A percentile compares a stretch with the other conserved stretches of the same genome.
Conservation (phyloP, 2,113 vertebrate genomes). For the Trochalopteron elliotii region DNA sequence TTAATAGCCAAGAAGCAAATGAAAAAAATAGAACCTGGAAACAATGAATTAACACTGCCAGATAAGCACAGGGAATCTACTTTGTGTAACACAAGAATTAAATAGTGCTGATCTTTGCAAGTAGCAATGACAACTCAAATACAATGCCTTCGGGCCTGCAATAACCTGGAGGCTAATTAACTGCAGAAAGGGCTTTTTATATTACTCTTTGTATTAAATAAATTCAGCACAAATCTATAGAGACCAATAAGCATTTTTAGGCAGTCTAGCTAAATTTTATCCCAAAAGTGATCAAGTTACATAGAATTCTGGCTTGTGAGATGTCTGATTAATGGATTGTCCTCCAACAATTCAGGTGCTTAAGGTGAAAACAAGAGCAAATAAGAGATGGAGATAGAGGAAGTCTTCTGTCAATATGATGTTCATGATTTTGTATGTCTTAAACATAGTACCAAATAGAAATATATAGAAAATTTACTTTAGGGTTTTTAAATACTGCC, state of each 20-base stretch:
- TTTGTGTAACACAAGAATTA: not conserved
- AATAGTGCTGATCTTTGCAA: conserved; percentile 51
- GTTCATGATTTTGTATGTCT: not conserved
- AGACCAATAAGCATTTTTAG: conserved; percentile 42
- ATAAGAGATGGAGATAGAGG: not conserved
- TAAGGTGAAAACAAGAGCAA: not conserved
- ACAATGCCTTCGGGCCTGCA: not conserved
- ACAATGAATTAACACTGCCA: not conserved
- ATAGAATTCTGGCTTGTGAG: not conserved
- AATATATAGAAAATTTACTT: not conserved
- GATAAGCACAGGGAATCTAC: not conserved
- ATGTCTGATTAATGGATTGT: not conserved
- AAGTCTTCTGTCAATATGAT: not conserved
- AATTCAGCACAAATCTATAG: conserved; percentile 37
- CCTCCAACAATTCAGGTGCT: not conserved
- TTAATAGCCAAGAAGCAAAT: conserved; percentile 5
- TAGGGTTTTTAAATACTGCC: not conserved
- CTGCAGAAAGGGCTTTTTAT: not conserved
- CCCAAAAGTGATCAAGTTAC: not conserved
- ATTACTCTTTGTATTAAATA: conserved; percentile 30
- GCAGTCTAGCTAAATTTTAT: conserved; percentile 16
- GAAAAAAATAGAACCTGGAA: conserved; percentile 5
- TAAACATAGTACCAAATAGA: not conserved
- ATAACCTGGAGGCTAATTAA: conserved; percentile 57
- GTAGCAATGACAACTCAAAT: conserved; percentile 19